Base-by-base conservation (phyloP, 2,113 vertebrate genomes). In the Menidia beryllina region DNA sequence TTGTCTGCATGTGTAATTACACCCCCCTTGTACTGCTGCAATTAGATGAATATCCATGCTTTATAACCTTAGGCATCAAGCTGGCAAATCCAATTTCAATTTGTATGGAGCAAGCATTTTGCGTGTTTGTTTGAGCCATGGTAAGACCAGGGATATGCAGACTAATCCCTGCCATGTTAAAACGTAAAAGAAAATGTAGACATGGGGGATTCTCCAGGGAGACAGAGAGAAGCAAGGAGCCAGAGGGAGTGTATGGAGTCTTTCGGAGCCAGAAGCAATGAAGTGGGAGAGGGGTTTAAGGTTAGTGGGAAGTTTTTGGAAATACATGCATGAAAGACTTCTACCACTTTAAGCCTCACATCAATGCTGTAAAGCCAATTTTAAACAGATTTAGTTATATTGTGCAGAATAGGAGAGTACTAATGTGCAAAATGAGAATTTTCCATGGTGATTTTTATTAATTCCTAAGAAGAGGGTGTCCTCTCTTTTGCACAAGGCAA, bases 31-130 rank as follows among this genome's bases (percentile, higher is more conserved):
- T 92, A 92, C 89, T 83, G 83, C 86, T 39, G 89, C 91, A 94
- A 93, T 94, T 92, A 94, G 92, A 94, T 92, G 92, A 92, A 93
- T 93, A 94, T 93, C 89, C 90, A 86, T 81, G 90, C 91, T 93
- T 93, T 92, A 91, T 93, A 93, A 94, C 93, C 92, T 92, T 85
- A 93, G 93, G 93, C 93, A 76, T 87, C 88, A 75, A 89, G 86
- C 90, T 87, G 87, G 91, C 91, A 93, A 94, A 94, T 93, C 92
- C 91, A 92, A 94, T 94, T 94, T 93, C 88, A 93, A 91, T 94
- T 93, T 94, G 88, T 91, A 91, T 91, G 91, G 90, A 88, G 84
- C 63, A 55, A 90, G 88, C 77, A 85, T 92, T 93, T 91, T 79
- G 84, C 90, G 78, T 87, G 86, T 89, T 86, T 91, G 89, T 92